Evolutionary conservation across 2,888 invertebrate species (phyloP), one percentile per base, ranked within the genome.

Genomic region (Hemithea aestivaria): DNA sequence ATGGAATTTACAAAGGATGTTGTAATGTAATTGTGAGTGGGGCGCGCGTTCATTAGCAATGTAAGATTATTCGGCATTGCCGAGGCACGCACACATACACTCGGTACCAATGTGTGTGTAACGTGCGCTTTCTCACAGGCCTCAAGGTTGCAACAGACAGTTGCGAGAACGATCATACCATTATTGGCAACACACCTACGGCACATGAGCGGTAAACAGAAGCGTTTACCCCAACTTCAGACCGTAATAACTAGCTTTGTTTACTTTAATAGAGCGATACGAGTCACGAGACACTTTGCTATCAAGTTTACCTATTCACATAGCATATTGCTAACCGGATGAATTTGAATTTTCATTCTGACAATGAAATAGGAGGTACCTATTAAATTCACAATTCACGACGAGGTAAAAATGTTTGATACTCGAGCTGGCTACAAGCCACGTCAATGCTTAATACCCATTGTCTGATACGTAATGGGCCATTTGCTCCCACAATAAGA

Each of bases 41-140:
- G 51, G 35, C 48, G 59, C 53, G 54, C 48, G 59, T 56, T 62
- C 55, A 51, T 62, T 61, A 61, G 56, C 55, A 51, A 52, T 46
- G 51, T 45, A 62, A 61, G 64, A 65, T 63, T 58, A 67, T 63
- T 62, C 58, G 53, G 59, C 58, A 53, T 55, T 48, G 43, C 54
- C 51, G 51, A 41, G 52, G 45, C 46, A 48, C 56, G 56, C 52
- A 53, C 51, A 56, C 47, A 62, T 48, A 42, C 39, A 40, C 24
- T 22, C 35, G 8, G 27, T 24, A 27, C 5, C 35, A 40, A 49
- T 38, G 46, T 51, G 43, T 49, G 58, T 60, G 63, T 64, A 64
- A 63, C 64, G 51, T 62, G 56, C 66, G 64, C 73, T 74, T 75
- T 76, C 75, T 71, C 68, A 61, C 53, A 58, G 42, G 40, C 56